Evolutionary conservation across 2,113 vertebrate genomes (phyloP), one percentile per base, ranked within the genome.

Genomic region (Gallinago undulata): DNA sequence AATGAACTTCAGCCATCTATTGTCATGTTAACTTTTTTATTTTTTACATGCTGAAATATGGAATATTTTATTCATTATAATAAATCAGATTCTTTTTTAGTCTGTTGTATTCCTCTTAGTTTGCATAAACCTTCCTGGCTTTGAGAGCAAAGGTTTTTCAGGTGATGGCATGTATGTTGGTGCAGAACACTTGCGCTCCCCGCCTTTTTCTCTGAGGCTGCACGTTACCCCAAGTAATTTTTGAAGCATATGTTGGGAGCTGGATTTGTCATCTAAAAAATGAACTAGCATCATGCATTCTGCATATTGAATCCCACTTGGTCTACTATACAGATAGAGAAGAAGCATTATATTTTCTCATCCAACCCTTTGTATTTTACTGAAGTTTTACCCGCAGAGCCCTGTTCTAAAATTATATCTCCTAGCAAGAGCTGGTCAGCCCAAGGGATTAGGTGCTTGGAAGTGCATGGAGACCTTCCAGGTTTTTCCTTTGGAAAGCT

Each of bases 41-140:
- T 84, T 84, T 84, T 74, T 82, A 74, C 39, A 21, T 67, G 12
- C 41, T 47, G 30, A 87, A 83, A 48, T 88, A 76, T 78, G 68
- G 47, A 66, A 95, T 91, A 68, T 90, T 96, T 96, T 96, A 94
- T 96, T 96, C 45, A 87, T 80, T 91, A 33, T 57, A 76, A 88
- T 60, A 91, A 69, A 55, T 35, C 19, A 72, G 53, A 14, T 9
- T 64, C 93, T 96, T 69, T 79, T 16, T 85, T 93, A 68, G 72
- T 62, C 73, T 82, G 9, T 60, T 87, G 22, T 39, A 86, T 89
- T 84, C 28, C 9, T 89, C 92, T 84, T 63, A 57, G 27, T 77
- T 82, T 78, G 27, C 35, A 45, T 62, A 57, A 78, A 15, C 28
- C 57, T 72, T 69, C 45, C 62, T 57, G 57, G 41, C 57, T 92